Base-by-base conservation (phyloP, 1,140 invertebrate species). In the Eriosoma lanigerum region DNA sequence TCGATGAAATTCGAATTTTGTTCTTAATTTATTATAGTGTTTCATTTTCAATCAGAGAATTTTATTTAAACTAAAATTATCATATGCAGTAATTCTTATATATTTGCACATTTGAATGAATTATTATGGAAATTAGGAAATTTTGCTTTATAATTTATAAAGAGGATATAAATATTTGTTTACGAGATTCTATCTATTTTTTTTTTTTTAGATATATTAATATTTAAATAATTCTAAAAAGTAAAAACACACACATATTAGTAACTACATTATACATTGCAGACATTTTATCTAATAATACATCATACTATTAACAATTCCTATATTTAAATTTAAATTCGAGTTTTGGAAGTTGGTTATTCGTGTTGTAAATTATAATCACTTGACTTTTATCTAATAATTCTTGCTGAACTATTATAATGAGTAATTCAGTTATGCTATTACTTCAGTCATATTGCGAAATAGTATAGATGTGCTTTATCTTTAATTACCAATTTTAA, bases 101-200 rank as follows among this genome's bases (percentile, higher is more conserved):
- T 8, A 24, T 72, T 26, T 52, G 46, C 46, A n/a, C 10, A 29
- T 46, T 72, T 72, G 24, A 72, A 72, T 46, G 68, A 29, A 52
- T n/a, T 52, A 26, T 72, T 29, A n/a, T 24, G 29, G n/a, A n/a
- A n/a, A n/a, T n/a, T n/a, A n/a, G 15, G 48, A 26, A 38, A 8
- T 72, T 72, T 72, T 52, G 68, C 46, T 46, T 29, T 52, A 52
- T 52, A 72, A 72, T 24, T n/a, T n/a, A 72, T 4, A 38, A 72
- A 72, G 66, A 70, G 12, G 48, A 50, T 19, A 0, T n/a, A 19
- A 21, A 66, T n/a, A 46, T 72, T 72, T 70, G 19, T 12, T n/a
- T n/a, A n/a, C 1, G 19, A 17, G 15, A 70, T 70, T n/a, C 64
- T 24, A 15, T 17, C 1, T 58, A n/a, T 32, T 38, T 64, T 60